Base-by-base conservation (phyloP, 1,140 invertebrate genomes). In the Ericerus pela region DNA sequence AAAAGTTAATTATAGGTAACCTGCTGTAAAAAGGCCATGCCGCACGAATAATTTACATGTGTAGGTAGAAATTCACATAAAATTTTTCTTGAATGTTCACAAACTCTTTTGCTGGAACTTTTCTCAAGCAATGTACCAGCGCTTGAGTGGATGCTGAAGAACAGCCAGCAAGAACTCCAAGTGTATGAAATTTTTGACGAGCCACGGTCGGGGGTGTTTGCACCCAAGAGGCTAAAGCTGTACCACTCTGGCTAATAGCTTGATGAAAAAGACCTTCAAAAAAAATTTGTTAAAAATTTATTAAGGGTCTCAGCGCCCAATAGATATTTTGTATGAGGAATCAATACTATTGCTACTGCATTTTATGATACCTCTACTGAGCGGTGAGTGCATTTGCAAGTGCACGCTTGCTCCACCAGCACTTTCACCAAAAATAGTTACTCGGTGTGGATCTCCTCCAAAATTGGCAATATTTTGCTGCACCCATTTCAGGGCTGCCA, bases 341-440 rank as follows among this genome's bases (percentile, higher is more conserved):
- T n/a, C n/a, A n/a, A n/a, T n/a, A n/a, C n/a, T n/a, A n/a, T n/a
- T n/a, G n/a, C n/a, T n/a, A n/a, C n/a, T n/a, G n/a, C n/a, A n/a
- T n/a, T n/a, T n/a, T n/a, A 95, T 81, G 69, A 93, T 96, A 16
- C 92, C 92, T 33, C 37, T 31, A 16, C 31, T 37, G 1, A 18
- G 11, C 59, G 77, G 75, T 56, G 80, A 82, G 1, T 78, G 66
- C 65, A 82, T 71, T 61, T 84, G 81, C 0, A 87, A 66, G 1
- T 80, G 80, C 1, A 84, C 78, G 63, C 84, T 86, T 0, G 81
- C 76, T 1, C 79, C 83, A 0, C 85, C 85, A 0, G 84, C 76
- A 53, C 81, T 81, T 63, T 95, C 89, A 0, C 93, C 93, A 67
- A 89, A 89, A 6, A 96, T 74, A 14, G 87, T 88, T 1, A 97